These are phyloP conservation scores for Drosophila cyrtoloma DNA, from an alignment of 2,888 invertebrate genomes.

Conservation along the genomic window DNA sequence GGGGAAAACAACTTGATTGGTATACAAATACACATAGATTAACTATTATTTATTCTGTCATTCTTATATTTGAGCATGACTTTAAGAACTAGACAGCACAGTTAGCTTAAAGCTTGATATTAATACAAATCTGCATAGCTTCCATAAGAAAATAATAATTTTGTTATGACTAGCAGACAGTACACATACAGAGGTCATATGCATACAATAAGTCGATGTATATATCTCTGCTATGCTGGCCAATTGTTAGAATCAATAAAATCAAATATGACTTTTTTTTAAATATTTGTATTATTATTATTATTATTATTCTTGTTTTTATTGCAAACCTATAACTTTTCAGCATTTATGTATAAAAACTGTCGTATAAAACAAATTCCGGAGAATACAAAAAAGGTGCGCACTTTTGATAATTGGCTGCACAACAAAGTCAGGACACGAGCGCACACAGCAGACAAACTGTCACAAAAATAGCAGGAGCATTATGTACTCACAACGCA, in stretches of 20 bases:
- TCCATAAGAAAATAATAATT: conserved; percentile 26
- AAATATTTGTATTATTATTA: conserved; percentile 22
- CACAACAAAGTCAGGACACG: conserved; percentile 20
- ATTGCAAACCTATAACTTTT: conserved; percentile 27
- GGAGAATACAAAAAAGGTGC: conserved; percentile 2
- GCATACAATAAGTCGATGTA: neutral
- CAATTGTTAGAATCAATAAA: conserved; percentile 34
- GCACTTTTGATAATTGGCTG: conserved; percentile 69
- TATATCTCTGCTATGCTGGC: neutral
- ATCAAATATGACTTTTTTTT: conserved; percentile 15
- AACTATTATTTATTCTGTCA: neutral
- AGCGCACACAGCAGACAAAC: conserved; percentile 8
- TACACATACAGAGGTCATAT: neutral
- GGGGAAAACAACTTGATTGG: neutral
- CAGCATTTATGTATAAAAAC: conserved; percentile 32
- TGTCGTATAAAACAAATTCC: conserved; percentile 3
- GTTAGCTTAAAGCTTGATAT: neutral
- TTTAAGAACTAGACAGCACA: neutral
- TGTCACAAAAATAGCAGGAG: conserved; percentile 13
- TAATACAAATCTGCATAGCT: conserved; percentile 9
- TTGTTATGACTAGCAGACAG: conserved; percentile 27
- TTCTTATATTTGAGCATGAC: neutral
- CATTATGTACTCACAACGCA: conserved; percentile 21
- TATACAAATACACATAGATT: neutral
- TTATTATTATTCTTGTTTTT: conserved; percentile 28